Percentiles rank a stretch among this genome's conserved stretches.
Evolutionary conservation across 2,113 vertebrate genomes (phyloP).

Genomic region (Colaptes auratus): DNA sequence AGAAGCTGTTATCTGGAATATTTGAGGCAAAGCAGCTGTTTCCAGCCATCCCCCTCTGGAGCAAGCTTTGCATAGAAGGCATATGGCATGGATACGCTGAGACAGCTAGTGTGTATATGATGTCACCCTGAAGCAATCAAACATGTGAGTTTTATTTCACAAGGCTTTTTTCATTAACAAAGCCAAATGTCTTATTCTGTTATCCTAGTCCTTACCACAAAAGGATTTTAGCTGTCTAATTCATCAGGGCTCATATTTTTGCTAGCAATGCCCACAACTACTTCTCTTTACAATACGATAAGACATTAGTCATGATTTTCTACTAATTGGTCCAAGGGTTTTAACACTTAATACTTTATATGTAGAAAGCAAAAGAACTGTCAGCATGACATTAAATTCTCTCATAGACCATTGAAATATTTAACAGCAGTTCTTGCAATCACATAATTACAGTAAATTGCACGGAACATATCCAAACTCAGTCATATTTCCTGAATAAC

Average conservation of each 20-base stretch:
- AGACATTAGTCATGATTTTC: slow-evolving; percentile 36
- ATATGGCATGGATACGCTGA: background rate
- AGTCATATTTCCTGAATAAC: background rate
- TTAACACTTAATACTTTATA: slow-evolving; percentile 24
- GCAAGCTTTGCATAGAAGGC: background rate
- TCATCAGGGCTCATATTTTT: slow-evolving; percentile 2
- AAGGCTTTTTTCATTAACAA: slow-evolving; percentile 8
- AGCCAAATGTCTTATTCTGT: slow-evolving; percentile 6
- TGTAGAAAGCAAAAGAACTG: background rate
- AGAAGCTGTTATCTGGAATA: slow-evolving; percentile 32
- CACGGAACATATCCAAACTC: background rate
- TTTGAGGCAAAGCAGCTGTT: slow-evolving; percentile 41
- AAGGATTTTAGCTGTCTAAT: slow-evolving; percentile 19
- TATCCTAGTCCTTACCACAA: slow-evolving; percentile 9
- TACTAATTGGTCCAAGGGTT: background rate
- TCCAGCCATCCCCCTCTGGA: background rate
- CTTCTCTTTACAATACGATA: background rate
- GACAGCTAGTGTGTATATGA: background rate
- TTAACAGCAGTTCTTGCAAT: slow-evolving; percentile 12
- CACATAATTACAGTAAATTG: slow-evolving; percentile 20
- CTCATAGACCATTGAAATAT: background rate
- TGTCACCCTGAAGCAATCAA: slow-evolving; percentile 25
- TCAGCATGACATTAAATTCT: slow-evolving; percentile 31
- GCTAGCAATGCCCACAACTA: background rate
- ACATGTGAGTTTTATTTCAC: slow-evolving; percentile 30